phyloP scores from a whole-genome alignment of 2,888 invertebrate species.

The Acrobasis repandana region DNA sequence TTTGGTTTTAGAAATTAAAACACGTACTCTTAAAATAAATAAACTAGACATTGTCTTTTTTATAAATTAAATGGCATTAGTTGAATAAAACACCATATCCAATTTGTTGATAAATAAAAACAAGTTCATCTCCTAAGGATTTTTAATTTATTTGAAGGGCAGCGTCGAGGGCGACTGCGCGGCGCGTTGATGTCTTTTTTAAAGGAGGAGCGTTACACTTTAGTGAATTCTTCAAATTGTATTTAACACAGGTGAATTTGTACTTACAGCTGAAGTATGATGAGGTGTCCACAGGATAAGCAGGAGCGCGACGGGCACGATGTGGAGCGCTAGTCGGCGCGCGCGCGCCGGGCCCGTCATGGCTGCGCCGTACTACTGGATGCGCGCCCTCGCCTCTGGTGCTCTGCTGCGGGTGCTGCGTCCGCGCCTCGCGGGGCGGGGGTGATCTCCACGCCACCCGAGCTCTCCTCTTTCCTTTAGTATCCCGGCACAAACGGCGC shows the following conservation, averaged over 20 bases:
- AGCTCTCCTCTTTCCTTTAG: slow-evolving; percentile 74
- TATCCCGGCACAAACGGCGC: slow-evolving; percentile 80
- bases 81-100: too few species aligned
- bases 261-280: slow-evolving; percentile 69
- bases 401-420: slow-evolving; percentile 48
- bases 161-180: slow-evolving; percentile 11
- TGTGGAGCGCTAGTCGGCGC: slow-evolving; percentile 64
- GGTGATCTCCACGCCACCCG: slow-evolving; percentile 61
- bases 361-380: slow-evolving; percentile 79
- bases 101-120: too few species aligned
- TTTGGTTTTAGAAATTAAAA: too few species aligned
- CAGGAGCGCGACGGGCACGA: slow-evolving; percentile 63
- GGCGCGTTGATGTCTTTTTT: slow-evolving; percentile 54
- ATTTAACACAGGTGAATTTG: slow-evolving; percentile 27
- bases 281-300: slow-evolving; percentile 54
- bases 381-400: slow-evolving; percentile 59
- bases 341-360: slow-evolving; percentile 81
- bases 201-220: slow-evolving; percentile 12
- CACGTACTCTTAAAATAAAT: too few species aligned
- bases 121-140: not conserved
- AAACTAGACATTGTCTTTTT: too few species aligned
- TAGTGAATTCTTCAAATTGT: not conserved
- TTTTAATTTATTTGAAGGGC: slow-evolving; percentile 10
- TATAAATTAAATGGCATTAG: too few species aligned
- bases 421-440: slow-evolving; percentile 60